Evolutionary conservation across 2,888 invertebrate genomes (phyloP), one percentile per base, ranked within the genome.

Genomic region (Drosophila acutilabella): DNA sequence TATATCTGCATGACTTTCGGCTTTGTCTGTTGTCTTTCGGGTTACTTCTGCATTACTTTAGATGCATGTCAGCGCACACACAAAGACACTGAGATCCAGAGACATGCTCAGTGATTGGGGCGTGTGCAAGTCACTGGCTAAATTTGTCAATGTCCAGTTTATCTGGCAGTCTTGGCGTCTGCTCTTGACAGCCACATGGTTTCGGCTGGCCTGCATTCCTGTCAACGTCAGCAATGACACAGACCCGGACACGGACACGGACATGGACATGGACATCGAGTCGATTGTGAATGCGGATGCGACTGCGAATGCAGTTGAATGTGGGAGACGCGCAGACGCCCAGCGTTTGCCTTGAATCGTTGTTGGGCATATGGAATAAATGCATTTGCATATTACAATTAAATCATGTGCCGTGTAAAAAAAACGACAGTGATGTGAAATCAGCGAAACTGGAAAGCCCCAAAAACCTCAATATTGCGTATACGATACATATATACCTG

Each of bases 301-400:
- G 58, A 36, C 10, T 59, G 47, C 52, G 48, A 23, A 53, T 56
- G 52, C 73, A 60, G 57, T 13, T 38, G 38, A 20, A 16, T 36
- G 13, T 4, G 26, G 38, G 11, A n/a, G 20, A 47, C 60, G 51
- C 52, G 51, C 74, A 59, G 57, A 54, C 44, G 62, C 41, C 48
- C 61, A 64, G 57, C 77, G 64, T 50, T 48, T 69, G 56, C 62
- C 60, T 73, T 66, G 61, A 85, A 79, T 75, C 64, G 80, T 70
- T 64, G 36, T 51, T 56, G 59, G 75, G 58, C 77, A 70, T 61
- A 36, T 36, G 36, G 42, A 36, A 36, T 53, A 60, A 51, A 44
- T 59, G 20, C 44, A 89, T 84, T 84, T 84, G 80, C 89, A 89
- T 84, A 74, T 80, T 89, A 87, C 83, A 84, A 84, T 84, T 84